phyloP scores from a whole-genome alignment of 2,797 vertebrate genomes.

The Okamejei kenojei region DNA sequence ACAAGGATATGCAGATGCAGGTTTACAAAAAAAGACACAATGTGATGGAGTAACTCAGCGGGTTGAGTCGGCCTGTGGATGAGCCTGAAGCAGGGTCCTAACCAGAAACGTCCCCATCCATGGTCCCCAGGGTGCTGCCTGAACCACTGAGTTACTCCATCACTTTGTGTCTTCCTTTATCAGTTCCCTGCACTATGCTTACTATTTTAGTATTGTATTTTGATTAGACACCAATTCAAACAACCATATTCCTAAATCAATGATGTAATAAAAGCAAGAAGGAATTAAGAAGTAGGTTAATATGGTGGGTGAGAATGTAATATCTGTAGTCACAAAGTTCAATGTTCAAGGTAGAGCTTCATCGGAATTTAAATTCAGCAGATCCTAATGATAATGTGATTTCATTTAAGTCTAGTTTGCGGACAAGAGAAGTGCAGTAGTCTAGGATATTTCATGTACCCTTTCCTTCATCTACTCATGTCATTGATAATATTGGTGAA shows the following conservation, averaged over 20 bases:
- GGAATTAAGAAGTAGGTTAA: neutral
- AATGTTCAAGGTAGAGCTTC: neutral
- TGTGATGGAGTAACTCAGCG: no score
- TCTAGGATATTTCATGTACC: neutral
- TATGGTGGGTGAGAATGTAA: neutral
- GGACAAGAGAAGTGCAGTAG: neutral
- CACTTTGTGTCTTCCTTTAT: no score
- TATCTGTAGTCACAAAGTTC: neutral
- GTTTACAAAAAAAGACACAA: no score
- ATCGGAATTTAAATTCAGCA: no score
- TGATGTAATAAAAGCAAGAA: neutral
- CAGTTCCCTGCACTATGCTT: neutral
- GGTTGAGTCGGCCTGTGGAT: no score
- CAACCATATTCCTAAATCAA: neutral
- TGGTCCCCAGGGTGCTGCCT: no score
- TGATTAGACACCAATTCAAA: neutral
- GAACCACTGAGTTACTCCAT: no score
- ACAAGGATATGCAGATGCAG: no score
- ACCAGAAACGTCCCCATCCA: no score
- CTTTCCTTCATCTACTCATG: neutral
- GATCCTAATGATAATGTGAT: neutral
- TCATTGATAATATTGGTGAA: neutral
- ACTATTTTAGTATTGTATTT: neutral
- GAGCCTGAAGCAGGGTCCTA: no score
- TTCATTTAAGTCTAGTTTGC: neutral